Evolutionary conservation across 2,797 vertebrate species (phyloP).

Genomic region (Myoxocephalus aenaeus): DNA sequence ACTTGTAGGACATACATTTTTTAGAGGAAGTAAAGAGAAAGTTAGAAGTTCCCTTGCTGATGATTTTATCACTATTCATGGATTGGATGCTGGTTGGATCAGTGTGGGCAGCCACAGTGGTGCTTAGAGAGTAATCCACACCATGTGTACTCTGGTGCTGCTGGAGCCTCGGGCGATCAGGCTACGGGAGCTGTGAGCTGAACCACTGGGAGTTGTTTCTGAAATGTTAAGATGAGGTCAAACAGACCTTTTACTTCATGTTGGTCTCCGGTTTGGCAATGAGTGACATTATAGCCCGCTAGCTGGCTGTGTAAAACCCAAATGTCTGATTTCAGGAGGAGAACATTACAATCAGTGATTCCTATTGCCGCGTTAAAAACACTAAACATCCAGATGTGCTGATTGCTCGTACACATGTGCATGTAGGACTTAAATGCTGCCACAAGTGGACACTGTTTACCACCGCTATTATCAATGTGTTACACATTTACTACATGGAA

Average conservation of each 20-base stretch:
- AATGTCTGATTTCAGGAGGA: conserved; percentile 24
- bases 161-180: conserved; percentile 47
- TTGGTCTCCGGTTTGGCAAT: conserved; percentile 28
- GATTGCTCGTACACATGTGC: conserved; percentile 5
- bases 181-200: conserved; percentile 45
- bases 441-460: conserved; percentile 61
- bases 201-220: conserved; percentile 35
- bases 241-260: conserved; percentile 13
- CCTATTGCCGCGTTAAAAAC: neutral
- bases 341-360: neutral
- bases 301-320: conserved; percentile 6
- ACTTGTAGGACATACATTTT: neutral
- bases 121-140: conserved; percentile 66
- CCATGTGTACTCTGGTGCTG: conserved; percentile 61
- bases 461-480: neutral
- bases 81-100: conserved; percentile 25
- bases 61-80: conserved; percentile 5
- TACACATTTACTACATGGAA: neutral
- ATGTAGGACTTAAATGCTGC: conserved; percentile 20
- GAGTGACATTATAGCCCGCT: neutral
- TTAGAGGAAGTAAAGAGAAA: neutral
- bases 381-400: conserved; percentile 41
- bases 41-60: neutral
- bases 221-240: conserved; percentile 47
- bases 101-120: conserved; percentile 23